Evolutionary conservation across 2,797 vertebrate genomes (phyloP).

Genomic region (Cygnus olor): DNA sequence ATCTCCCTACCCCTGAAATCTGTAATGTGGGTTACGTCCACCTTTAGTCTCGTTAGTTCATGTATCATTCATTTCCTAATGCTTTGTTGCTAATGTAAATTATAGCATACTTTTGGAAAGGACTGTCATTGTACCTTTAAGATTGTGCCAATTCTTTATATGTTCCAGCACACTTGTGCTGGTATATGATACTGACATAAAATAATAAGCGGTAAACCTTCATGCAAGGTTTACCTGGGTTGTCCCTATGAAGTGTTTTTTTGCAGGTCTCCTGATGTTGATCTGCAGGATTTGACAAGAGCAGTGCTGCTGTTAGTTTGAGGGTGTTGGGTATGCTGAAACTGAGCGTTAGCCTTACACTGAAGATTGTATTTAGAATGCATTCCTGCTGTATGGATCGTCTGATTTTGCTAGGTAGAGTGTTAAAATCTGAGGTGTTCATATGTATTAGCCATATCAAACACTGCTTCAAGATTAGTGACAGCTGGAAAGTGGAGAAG

Average conservation of each 20-base stretch:
- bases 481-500: not conserved
- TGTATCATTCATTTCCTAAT: not conserved
- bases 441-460: not conserved
- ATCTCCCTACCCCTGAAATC: not conserved
- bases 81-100: not conserved
- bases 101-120: not conserved
- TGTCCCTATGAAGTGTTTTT: not conserved
- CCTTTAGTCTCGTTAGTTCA: conserved; percentile 1
- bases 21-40: not conserved
- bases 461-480: not conserved
- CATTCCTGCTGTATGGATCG: not conserved
- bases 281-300: not conserved
- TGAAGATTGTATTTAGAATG: not conserved
- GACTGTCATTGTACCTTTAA: not conserved
- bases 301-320: not conserved
- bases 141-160: not conserved
- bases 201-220: not conserved
- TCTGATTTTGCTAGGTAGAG: not conserved
- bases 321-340: not conserved
- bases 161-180: not conserved
- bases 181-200: not conserved
- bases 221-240: not conserved
- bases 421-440: not conserved
- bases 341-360: not conserved
- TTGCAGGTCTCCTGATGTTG: not conserved